Conservation (phyloP, 1,140 invertebrate species). For the Drosophila arizonae region DNA sequence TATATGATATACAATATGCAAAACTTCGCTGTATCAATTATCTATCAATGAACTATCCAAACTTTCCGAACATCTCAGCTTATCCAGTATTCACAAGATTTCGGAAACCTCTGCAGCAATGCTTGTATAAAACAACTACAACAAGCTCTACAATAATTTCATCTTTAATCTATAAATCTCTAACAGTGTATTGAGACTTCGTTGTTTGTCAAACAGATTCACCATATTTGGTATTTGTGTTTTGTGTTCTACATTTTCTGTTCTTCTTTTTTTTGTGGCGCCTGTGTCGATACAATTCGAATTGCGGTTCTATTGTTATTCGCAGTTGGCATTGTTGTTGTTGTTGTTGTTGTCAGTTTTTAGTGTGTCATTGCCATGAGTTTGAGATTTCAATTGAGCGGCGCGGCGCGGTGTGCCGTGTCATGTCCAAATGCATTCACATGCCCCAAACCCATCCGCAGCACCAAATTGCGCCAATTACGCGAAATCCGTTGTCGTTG, state of each 20-base stretch:
- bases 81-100: too few relatives aligned
- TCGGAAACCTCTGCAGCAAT: too few relatives aligned
- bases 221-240: not conserved
- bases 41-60: too few relatives aligned
- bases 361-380: slow-evolving; percentile 76
- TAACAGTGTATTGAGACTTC: not conserved
- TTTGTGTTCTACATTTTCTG: not conserved
- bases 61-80: too few relatives aligned
- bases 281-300: slow-evolving; percentile 46
- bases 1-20: too few relatives aligned
- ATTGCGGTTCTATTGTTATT: slow-evolving; percentile 62
- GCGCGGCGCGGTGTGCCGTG: slow-evolving; percentile 14
- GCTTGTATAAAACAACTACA: too few relatives aligned
- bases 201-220: not conserved
- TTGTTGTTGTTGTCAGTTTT: slow-evolving; percentile 60
- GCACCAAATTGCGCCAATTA: slow-evolving; percentile 60
- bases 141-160: too few relatives aligned
- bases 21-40: too few relatives aligned
- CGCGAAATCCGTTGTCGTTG: slow-evolving; percentile 37
- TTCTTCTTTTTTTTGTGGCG: slow-evolving; percentile 15
- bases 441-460: slow-evolving; percentile 32
- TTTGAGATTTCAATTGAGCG: slow-evolving; percentile 71
- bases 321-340: slow-evolving; percentile 35
- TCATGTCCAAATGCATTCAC: slow-evolving; percentile 48
- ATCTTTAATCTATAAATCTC: too few relatives aligned